These are phyloP conservation scores for Cercopithecus diana DNA, from an alignment of 2,797 vertebrate genomes.

Conservation along the genomic window DNA sequence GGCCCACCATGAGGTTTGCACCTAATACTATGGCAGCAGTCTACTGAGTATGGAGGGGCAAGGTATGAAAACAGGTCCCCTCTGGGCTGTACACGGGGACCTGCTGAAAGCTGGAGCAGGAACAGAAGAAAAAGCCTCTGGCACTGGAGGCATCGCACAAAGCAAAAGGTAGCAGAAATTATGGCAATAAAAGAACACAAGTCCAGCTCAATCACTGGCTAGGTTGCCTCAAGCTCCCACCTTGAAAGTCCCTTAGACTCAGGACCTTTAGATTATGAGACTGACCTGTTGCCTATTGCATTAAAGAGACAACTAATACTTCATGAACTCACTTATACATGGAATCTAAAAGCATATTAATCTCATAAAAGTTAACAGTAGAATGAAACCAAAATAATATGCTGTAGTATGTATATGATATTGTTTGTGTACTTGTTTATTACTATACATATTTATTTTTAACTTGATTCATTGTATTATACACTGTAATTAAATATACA, in stretches of 20 bases:
- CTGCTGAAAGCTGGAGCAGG: not conserved
- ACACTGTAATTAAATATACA: not conserved
- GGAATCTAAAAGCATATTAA: not conserved
- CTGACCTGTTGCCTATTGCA: not conserved
- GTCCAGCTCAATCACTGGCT: not conserved
- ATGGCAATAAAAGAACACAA: not conserved
- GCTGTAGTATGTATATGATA: too few species aligned
- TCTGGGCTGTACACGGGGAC: too few species aligned
- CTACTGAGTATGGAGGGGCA: not conserved
- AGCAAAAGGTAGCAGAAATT: not conserved
- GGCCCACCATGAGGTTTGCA: rapidly evolving
- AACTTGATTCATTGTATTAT: not conserved
- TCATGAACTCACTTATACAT: not conserved
- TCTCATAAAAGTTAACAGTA: not conserved
- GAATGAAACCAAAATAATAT: not conserved
- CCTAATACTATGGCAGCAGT: not conserved
- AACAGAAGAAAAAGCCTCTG: not conserved
- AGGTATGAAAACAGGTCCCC: too few species aligned
- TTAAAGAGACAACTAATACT: not conserved
- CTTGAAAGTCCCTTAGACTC: not conserved
- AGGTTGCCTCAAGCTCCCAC: not conserved
- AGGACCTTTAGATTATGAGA: not conserved
- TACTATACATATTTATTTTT: not conserved
- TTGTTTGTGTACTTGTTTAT: not conserved
- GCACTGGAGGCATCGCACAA: too few species aligned